Base-by-base conservation (phyloP, 2,113 vertebrate species). In the Marmota flaviventris region DNA sequence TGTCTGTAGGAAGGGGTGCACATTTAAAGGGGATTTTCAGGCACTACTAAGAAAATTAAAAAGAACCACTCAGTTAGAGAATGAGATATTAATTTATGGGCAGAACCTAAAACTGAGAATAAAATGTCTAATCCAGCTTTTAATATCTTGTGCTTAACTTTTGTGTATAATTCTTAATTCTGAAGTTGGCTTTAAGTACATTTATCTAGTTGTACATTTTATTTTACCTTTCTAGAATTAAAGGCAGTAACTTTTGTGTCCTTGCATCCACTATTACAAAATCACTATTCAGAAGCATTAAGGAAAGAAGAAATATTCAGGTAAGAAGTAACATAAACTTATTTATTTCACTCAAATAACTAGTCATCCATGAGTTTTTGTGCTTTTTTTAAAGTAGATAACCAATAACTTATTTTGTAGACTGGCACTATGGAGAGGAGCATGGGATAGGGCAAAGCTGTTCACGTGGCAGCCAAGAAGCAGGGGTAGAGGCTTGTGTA, bases 271-370 rank as follows among this genome's bases (percentile, higher is more conserved):
- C 25, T 58, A n/a, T 65, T 89, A 93, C 27, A 37, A 65, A 89
- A 61, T 25, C 18, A 58, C 56, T 61, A 5, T 16, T 39, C 10
- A 75, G 81, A 2, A 27, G 3, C 81, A 61, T 34, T 67, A 79
- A 85, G 61, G 42, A 88, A 73, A 92, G 56, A 61, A 39, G 63
- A 83, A 67, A 39, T 27, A 92, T 75, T 81, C 73, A 81, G 81
- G 73, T 86, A 93, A 93, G 65, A 78, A 39, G 91, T 25, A 20
- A 77, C 11, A 34, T n/a, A 73, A 89, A 18, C 39, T 42, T 65
- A 69, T 91, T 86, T 91, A 3, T 32, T 67, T 67, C 29, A 72
- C 13, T 84, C 34, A 84, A 51, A 42, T 83, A 48, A 70, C 24
- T 48, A 87, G 58, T 83, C 56, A 87, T 75, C 42, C 17, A 39